Percentiles rank a stretch among this genome's conserved stretches.
phyloP scores from a whole-genome alignment of 2,888 invertebrate species.

The Drosophila sordidula region DNA sequence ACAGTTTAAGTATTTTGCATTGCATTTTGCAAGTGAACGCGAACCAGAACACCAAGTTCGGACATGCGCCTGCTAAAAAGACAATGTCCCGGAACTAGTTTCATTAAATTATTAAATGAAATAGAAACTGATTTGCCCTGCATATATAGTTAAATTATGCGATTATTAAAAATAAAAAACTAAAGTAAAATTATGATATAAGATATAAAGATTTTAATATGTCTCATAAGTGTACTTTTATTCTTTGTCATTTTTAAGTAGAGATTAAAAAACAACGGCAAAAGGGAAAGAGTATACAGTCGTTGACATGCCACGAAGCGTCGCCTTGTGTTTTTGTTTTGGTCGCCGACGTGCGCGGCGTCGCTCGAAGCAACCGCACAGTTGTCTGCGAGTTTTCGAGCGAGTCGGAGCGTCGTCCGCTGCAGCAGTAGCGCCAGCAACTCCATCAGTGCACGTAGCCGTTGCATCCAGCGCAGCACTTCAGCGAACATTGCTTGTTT shows the following conservation, averaged over 20 bases:
- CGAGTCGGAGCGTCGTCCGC: constrained; percentile 40
- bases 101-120: background rate
- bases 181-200: too few relatives aligned
- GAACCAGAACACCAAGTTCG: background rate
- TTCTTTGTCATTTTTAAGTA: too few relatives aligned
- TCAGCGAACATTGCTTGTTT: background rate
- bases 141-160: too few relatives aligned
- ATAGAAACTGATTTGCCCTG: too few relatives aligned
- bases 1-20: background rate
- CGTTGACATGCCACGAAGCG: background rate
- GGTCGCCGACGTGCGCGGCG: constrained; percentile 49
- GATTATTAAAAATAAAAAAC: too few relatives aligned
- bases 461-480: constrained; percentile 1
- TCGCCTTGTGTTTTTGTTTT: constrained; percentile 41
- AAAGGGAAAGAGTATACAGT: constrained; percentile 9
- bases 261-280: too few relatives aligned
- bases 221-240: too few relatives aligned
- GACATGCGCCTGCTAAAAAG: background rate
- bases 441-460: background rate
- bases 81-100: background rate
- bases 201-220: too few relatives aligned
- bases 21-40: background rate
- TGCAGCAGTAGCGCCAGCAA: constrained; percentile 28
- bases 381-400: constrained; percentile 61
- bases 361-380: constrained; percentile 62